Percentiles rank a stretch among this genome's conserved stretches.
Evolutionary conservation across 2,797 vertebrate genomes (phyloP).

Genomic region (Typhlichthys subterraneus): DNA sequence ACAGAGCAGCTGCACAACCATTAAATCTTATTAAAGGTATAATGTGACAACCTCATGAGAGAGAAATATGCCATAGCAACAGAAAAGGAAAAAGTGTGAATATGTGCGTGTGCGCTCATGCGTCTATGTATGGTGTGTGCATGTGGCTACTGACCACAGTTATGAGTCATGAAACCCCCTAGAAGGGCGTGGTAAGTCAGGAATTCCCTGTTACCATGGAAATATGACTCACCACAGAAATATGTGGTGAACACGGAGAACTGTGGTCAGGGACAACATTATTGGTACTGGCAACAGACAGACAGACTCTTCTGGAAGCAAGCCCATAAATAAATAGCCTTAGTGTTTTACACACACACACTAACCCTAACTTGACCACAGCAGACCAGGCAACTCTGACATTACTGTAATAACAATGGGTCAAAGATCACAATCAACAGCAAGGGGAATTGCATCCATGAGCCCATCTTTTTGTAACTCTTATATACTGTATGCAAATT

Average conservation of each 20-base stretch:
- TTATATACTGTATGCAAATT: not conserved
- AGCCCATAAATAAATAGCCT: not conserved
- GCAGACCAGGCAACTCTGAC: not conserved
- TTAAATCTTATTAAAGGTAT: slow-evolving; percentile 30
- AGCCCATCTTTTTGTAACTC: no score
- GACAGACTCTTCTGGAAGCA: slow-evolving; percentile 41
- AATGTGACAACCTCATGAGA: slow-evolving; percentile 31
- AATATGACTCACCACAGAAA: slow-evolving; percentile 53
- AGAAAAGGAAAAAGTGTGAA: slow-evolving; percentile 6
- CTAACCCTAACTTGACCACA: not conserved
- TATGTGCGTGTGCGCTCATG: slow-evolving; percentile 25
- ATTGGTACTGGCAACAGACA: slow-evolving; percentile 47
- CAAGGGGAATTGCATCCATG: no score
- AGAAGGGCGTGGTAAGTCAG: slow-evolving; percentile 45
- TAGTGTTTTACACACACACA: slow-evolving; percentile 5
- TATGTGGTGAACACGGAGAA: slow-evolving; percentile 39
- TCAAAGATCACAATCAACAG: slow-evolving; percentile 1
- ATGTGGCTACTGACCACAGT: not conserved
- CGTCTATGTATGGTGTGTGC: slow-evolving; percentile 7
- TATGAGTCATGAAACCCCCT: not conserved
- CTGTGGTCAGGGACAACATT: slow-evolving; percentile 42
- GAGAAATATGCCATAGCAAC: slow-evolving; percentile 24
- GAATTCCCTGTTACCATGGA: slow-evolving; percentile 48
- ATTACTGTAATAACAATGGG: not conserved
- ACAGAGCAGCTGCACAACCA: not conserved